Evolutionary conservation across 2,113 vertebrate species (phyloP).

Genomic region (Thinocorus orbignyianus): DNA sequence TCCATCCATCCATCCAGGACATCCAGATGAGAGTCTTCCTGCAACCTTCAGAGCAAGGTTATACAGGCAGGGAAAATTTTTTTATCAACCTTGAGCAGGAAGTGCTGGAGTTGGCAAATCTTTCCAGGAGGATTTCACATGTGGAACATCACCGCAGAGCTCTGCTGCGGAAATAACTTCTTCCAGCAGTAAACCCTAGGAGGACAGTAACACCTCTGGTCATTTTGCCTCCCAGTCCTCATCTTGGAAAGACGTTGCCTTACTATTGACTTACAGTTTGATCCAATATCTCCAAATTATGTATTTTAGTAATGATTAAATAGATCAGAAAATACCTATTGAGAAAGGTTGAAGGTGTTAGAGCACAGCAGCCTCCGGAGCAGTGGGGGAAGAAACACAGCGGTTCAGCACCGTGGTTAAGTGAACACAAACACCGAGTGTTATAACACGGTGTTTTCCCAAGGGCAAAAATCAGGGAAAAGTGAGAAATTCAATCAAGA

Average conservation of each 20-base stretch:
- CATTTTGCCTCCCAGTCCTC: neutral
- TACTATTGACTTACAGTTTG: neutral
- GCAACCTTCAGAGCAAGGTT: neutral
- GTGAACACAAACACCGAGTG: neutral
- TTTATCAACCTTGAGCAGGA: neutral
- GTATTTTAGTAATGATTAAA: neutral
- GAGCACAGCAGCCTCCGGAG: accelerated
- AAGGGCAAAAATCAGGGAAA: neutral
- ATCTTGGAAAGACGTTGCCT: neutral
- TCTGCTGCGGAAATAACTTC: neutral
- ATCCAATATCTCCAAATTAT: neutral
- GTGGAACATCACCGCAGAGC: neutral
- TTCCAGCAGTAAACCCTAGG: neutral
- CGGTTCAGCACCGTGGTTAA: accelerated
- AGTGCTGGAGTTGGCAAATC: neutral
- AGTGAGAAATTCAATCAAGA: neutral
- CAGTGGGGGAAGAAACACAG: accelerated
- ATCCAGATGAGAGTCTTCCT: neutral
- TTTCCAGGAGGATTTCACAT: neutral
- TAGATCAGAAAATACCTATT: neutral
- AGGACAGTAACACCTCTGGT: neutral
- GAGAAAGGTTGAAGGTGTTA: neutral
- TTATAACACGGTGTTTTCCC: neutral
- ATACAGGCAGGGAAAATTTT: neutral
- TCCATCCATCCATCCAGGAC: neutral